A percentile compares a stretch with the other conserved stretches of the same genome.
Evolutionary conservation across 30 jellyfish, hydroid and myxozoan genomes (phyloP).

Genomic region (Nemopilema nomurai): DNA sequence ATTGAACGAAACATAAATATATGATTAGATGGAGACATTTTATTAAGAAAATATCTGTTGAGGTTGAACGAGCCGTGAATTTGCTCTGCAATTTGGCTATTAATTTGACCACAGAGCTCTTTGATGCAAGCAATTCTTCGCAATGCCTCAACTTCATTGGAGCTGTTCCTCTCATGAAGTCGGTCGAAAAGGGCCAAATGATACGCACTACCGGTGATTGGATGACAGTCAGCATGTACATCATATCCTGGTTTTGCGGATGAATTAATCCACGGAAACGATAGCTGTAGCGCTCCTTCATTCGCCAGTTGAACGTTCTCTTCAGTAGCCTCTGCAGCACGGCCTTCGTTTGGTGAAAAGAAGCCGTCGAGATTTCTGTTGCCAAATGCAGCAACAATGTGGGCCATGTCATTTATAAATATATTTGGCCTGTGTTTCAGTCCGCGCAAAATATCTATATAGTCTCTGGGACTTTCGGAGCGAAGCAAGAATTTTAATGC

Average conservation of each 20-base stretch:
- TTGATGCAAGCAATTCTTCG: conserved; percentile 42
- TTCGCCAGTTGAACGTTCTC: conserved; percentile 38
- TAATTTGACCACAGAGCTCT: conserved; percentile 45
- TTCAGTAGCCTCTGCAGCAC: conserved; percentile 35
- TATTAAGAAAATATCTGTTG: conserved; percentile 23
- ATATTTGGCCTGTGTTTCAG: conserved; percentile 46
- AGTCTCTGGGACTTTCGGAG: conserved; percentile 65
- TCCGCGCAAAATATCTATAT: conserved; percentile 28
- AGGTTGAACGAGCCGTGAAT: conserved; percentile 34
- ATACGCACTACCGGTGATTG: conserved; percentile 39
- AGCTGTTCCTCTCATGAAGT: conserved; percentile 34
- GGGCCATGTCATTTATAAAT: conserved; percentile 41
- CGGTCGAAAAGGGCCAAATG: conserved; percentile 61
- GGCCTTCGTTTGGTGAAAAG: conserved; percentile 50
- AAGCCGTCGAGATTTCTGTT: conserved; percentile 10
- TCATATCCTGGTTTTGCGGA: background rate
- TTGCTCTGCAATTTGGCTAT: conserved; percentile 66
- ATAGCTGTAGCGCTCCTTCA: conserved; percentile 17
- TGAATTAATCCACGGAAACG: conserved; percentile 48
- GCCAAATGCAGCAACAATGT: conserved; percentile 51
- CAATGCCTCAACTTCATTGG: conserved; percentile 39
- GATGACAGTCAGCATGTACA: conserved; percentile 25
- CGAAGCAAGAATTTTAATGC: conserved; percentile 39
- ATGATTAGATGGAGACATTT: conserved; percentile 34
- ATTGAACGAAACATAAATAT: conserved; percentile 43